phyloP scores from a whole-genome alignment of 2,113 vertebrate species.

The Etheostoma cragini region DNA sequence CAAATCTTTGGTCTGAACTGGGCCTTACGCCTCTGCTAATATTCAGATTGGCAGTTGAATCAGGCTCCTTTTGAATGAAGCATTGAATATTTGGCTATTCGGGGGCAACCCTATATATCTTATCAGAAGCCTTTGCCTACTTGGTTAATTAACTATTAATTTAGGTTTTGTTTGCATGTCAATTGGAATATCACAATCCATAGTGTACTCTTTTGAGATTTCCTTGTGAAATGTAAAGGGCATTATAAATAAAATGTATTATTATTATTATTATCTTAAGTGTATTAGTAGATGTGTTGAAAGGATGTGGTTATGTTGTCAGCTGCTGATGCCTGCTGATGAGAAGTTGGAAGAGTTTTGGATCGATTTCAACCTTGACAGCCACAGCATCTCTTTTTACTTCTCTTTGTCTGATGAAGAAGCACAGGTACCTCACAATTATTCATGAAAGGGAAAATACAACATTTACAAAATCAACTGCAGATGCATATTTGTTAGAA shows the following conservation, averaged over 20 bases:
- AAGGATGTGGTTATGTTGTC: constrained; percentile 49
- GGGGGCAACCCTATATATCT: background rate
- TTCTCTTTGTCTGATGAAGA: constrained; percentile 85
- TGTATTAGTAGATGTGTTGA: constrained; percentile 13
- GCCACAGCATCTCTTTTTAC: constrained; percentile 93
- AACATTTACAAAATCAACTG: background rate
- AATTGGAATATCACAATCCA: background rate
- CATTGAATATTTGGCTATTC: too few relatives aligned
- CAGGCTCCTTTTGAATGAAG: too few relatives aligned
- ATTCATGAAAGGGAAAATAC: background rate
- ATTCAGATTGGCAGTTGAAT: too few relatives aligned
- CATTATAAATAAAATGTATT: too few relatives aligned
- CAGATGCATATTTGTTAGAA: background rate
- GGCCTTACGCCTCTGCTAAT: too few relatives aligned
- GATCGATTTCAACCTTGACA: constrained; percentile 96
- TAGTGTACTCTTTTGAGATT: background rate
- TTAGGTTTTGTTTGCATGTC: background rate
- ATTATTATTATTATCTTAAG: too few relatives aligned
- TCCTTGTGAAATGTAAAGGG: too few relatives aligned
- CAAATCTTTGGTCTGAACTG: too few relatives aligned
- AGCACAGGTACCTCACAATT: constrained; percentile 64
- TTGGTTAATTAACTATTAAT: background rate
- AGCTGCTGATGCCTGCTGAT: constrained; percentile 93
- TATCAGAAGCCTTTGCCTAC: background rate
- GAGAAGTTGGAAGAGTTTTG: constrained; percentile 96